Evolutionary conservation across 2,888 invertebrate genomes (phyloP), one percentile per base, ranked within the genome.

Genomic region (Phyllotreta cruciferae): DNA sequence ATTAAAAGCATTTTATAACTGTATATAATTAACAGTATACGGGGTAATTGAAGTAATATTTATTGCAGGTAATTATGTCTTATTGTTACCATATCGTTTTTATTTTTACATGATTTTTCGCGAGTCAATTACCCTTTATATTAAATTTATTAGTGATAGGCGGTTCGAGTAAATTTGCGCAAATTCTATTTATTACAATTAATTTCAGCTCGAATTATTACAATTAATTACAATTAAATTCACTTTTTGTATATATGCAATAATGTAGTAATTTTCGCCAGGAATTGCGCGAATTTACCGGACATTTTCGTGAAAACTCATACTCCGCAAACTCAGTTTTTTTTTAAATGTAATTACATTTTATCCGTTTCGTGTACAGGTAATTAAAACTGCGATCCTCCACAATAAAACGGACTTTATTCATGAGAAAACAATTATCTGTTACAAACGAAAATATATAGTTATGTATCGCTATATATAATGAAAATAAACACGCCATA

Each of bases 361-460:
- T 24, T 24, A 24, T 4, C 4, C 24, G 4, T 24, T 24, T 24
- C 24, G 24, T 24, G 24, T 24, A 24, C 24, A 24, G 24, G 24
- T 24, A 24, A 24, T 24, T 24, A 24, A 24, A 24, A 24, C 24
- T 24, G 24, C 24, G 4, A 3, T 24, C 4, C 1, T 24, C 24
- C 24, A 24, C 1, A 24, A 24, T 73, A 72, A 71, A 72, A 66
- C 72, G 65, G 64, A 70, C 71, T 68, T 69, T 68, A 61, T 67
- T 70, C 44, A 62, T 60, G 66, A 64, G 63, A 60, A 52, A 70
- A 67, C 61, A 68, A 65, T 62, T 66, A 66, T 66, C 71, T 70
- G 68, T 69, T 71, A 71, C 71, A 73, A 53, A 68, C 70, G 67
- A 63, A 58, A 70, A 24, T 24, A 67, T 63, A 65, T 38, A 39